Evolutionary conservation across 2,797 vertebrate species (phyloP).

Genomic region (Heliangelus exortis): DNA sequence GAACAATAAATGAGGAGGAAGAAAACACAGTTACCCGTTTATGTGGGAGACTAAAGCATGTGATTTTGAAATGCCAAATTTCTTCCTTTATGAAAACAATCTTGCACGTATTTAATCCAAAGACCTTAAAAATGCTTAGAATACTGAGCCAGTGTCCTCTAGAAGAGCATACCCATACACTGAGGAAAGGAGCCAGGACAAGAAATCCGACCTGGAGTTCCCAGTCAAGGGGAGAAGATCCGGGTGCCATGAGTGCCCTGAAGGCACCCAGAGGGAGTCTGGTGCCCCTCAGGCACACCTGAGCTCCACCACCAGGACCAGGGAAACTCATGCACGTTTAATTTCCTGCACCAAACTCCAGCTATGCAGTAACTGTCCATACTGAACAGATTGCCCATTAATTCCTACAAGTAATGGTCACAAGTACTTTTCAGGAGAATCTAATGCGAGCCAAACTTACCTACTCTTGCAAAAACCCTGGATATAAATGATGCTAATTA

Average conservation of each 20-base stretch:
- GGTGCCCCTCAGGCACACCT: accelerated
- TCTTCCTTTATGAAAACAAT: neutral
- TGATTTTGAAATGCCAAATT: neutral
- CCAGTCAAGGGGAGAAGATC: neutral
- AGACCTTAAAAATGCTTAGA: neutral
- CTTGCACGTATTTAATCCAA: neutral
- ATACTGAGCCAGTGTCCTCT: neutral
- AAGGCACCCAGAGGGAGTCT: accelerated
- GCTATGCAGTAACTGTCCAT: neutral
- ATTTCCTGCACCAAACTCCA: neutral
- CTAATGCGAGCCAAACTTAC: neutral
- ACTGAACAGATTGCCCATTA: neutral
- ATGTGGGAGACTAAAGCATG: neutral
- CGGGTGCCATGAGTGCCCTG: accelerated
- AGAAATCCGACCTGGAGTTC: accelerated
- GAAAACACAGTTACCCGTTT: neutral
- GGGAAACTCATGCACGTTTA: no score
- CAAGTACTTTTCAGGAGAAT: neutral
- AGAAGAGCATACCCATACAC: neutral
- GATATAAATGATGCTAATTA: neutral
- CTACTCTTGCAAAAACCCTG: neutral
- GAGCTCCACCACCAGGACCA: neutral
- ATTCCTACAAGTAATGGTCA: neutral
- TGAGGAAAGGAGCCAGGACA: neutral
- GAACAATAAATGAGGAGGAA: neutral